Conservation (phyloP, 2,797 vertebrate genomes). For the Cyclura pinguis region DNA sequence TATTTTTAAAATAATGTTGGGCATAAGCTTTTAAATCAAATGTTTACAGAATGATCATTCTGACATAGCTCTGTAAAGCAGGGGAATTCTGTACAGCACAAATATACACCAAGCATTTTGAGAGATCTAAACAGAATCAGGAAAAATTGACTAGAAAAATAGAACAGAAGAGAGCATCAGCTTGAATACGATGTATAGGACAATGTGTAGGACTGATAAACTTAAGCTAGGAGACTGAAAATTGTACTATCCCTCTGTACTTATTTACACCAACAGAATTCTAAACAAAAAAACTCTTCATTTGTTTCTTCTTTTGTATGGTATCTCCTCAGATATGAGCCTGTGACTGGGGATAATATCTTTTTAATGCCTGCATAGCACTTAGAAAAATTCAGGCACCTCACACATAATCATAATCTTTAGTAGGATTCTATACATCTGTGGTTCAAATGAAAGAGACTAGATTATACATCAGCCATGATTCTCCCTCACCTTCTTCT, state of each 20-base stretch:
- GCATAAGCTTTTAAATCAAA: neutral
- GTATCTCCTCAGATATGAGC: too few species aligned
- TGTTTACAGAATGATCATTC: neutral
- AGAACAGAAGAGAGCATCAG: neutral
- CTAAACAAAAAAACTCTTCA: neutral
- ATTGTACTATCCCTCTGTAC: neutral
- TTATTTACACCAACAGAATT: neutral
- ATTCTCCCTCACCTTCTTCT: neutral
- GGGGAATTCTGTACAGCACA: neutral
- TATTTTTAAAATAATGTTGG: neutral
- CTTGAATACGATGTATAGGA: neutral
- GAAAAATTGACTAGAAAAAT: neutral
- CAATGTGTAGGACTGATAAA: neutral
- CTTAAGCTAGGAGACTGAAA: neutral
- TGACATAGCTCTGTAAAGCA: neutral
- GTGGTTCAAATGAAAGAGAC: neutral
- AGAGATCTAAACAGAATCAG: neutral
- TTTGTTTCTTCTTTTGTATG: neutral
- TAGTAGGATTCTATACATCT: neutral
- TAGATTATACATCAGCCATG: neutral
- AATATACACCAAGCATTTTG: neutral
- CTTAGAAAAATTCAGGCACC: neutral
- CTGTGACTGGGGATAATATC: neutral
- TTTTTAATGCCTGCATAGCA: too few species aligned
- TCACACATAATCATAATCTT: neutral